Percentiles rank a stretch among this genome's conserved stretches.
These are phyloP conservation scores for Heliconius sara DNA, from an alignment of 2,888 invertebrate genomes.

Conservation along the genomic window DNA sequence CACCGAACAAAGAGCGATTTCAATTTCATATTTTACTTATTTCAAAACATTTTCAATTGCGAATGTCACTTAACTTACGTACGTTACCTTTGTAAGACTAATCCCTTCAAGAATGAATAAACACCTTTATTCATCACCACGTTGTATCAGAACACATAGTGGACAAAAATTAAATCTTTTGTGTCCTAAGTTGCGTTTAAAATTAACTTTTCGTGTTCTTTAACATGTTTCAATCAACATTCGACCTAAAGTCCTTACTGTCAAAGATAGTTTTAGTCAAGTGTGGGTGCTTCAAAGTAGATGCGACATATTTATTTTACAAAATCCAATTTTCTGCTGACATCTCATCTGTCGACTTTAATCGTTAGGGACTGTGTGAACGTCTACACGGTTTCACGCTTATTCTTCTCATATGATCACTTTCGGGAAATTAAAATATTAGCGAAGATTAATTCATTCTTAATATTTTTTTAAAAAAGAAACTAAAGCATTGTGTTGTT, in stretches of 20 bases:
- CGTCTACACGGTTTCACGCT: constrained; percentile 79
- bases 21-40: constrained; percentile 59
- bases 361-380: constrained; percentile 74
- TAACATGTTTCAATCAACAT: constrained; percentile 44
- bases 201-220: constrained; percentile 73
- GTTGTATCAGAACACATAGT: constrained; percentile 61
- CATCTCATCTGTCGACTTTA: constrained; percentile 84
- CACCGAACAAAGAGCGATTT: constrained; percentile 61
- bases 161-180: constrained; percentile 77
- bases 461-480: constrained; percentile 24
- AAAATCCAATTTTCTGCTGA: constrained; percentile 84
- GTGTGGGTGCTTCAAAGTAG: constrained; percentile 65
- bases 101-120: constrained; percentile 65
- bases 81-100: constrained; percentile 60
- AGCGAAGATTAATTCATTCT: constrained; percentile 36
- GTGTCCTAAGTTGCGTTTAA: constrained; percentile 74
- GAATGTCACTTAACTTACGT: constrained; percentile 67
- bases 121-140: constrained; percentile 61
- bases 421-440: constrained; percentile 51
- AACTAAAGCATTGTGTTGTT: constrained; percentile 13
- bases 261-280: constrained; percentile 54
- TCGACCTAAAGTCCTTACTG: constrained; percentile 48
- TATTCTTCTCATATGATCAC: constrained; percentile 67
- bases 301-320: constrained; percentile 83
- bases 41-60: constrained; percentile 35